Percentiles rank a stretch among this genome's conserved stretches.
Evolutionary conservation across 2,113 vertebrate genomes (phyloP).

Genomic region (Taurulus bubalis): DNA sequence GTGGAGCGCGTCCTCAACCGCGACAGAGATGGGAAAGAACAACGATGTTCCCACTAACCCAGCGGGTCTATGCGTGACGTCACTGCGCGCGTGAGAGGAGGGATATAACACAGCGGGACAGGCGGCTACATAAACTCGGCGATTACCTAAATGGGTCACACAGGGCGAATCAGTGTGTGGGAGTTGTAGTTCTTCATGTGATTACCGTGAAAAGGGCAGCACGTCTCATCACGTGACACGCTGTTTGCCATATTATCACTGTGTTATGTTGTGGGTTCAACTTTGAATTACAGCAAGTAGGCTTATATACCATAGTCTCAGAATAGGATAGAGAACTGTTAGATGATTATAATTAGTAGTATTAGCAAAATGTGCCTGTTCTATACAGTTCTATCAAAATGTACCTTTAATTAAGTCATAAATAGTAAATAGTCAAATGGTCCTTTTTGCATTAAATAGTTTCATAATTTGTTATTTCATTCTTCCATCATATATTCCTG

Average conservation of each 20-base stretch:
- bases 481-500: background rate
- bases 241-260: background rate
- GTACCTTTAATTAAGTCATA: background rate
- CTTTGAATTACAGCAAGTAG: background rate
- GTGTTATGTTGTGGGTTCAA: background rate
- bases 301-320: too few species aligned
- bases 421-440: background rate
- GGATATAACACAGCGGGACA: background rate
- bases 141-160: constrained; percentile 53
- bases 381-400: background rate
- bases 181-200: constrained; percentile 62
- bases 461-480: background rate
- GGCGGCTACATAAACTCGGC: constrained; percentile 24
- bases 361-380: background rate
- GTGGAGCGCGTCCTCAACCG: constrained; percentile 28
- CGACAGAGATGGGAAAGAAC: background rate
- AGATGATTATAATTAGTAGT: background rate
- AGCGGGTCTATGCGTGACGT: too few species aligned
- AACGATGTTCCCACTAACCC: background rate
- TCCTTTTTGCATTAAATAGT: background rate
- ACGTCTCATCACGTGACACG: background rate
- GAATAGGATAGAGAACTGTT: too few species aligned
- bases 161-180: constrained; percentile 9
- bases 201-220: background rate
- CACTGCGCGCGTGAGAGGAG: background rate